These are phyloP conservation scores for Agrilus mali DNA, from an alignment of 2,888 invertebrate genomes.

Conservation along the genomic window DNA sequence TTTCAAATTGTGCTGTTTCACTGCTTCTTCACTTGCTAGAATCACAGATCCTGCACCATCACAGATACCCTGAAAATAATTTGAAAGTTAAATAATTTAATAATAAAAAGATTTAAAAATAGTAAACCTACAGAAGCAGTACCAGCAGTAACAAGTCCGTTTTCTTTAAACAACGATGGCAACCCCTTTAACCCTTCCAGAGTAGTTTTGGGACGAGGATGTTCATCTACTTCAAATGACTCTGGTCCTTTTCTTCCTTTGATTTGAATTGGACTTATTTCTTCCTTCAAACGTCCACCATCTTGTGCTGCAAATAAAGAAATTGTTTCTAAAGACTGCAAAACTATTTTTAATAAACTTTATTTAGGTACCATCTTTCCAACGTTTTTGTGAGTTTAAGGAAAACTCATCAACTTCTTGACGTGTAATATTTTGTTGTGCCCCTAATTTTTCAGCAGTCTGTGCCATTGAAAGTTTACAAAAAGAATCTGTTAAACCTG, in stretches of 20 bases:
- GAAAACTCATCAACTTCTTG: slow-evolving; percentile 81
- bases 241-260: slow-evolving; percentile 74
- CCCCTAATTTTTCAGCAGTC: slow-evolving; percentile 89
- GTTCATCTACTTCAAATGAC: slow-evolving; percentile 78
- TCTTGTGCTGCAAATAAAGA: slow-evolving; percentile 56
- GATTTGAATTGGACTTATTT: slow-evolving; percentile 75
- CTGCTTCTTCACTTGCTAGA: slow-evolving; percentile 81
- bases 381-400: slow-evolving; percentile 69
- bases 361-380: slow-evolving; percentile 59
- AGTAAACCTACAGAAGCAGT: slow-evolving; percentile 67
- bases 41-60: slow-evolving; percentile 95
- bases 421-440: slow-evolving; percentile 65
- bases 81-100: neutral
- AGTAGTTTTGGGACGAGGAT: slow-evolving; percentile 82
- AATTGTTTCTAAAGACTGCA: neutral
- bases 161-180: slow-evolving; percentile 83
- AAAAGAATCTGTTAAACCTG: slow-evolving; percentile 74
- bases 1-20: slow-evolving; percentile 64
- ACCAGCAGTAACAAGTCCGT: slow-evolving; percentile 89
- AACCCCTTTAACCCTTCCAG: slow-evolving; percentile 75
- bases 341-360: neutral
- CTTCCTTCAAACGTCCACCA: slow-evolving; percentile 78
- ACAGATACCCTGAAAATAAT: slow-evolving; percentile 67
- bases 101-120: neutral
- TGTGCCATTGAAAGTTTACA: slow-evolving; percentile 91